A percentile compares a stretch with the other conserved stretches of the same genome.
phyloP scores from a whole-genome alignment of 2,797 vertebrate species.

The Sibirionetta formosa region DNA sequence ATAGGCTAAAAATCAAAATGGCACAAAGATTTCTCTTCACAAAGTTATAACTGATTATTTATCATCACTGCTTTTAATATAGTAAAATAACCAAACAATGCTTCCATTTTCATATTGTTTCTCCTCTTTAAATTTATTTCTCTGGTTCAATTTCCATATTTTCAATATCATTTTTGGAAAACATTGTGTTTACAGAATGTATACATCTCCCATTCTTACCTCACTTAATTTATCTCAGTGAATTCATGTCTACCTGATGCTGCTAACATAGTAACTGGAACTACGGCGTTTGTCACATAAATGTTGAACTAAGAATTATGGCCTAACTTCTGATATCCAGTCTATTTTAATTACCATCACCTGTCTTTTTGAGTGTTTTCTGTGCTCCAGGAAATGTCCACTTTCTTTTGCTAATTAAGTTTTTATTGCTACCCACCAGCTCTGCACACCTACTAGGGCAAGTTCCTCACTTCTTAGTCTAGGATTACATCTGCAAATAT shows the following conservation, averaged over 20 bases:
- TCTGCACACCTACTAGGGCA: neutral
- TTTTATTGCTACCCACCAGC: neutral
- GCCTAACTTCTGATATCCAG: neutral
- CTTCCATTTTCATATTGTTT: neutral
- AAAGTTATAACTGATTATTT: neutral
- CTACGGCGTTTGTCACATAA: neutral
- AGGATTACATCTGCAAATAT: neutral
- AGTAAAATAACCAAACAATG: neutral
- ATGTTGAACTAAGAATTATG: neutral
- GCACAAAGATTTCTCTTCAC: neutral
- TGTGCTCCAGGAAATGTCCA: neutral
- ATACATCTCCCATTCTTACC: neutral
- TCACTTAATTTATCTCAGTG: neutral
- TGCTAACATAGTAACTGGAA: neutral
- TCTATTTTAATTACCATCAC: neutral
- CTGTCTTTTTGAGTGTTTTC: neutral
- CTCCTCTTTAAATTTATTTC: neutral
- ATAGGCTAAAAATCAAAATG: neutral
- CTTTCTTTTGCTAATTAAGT: conserved; percentile 29
- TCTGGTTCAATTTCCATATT: neutral
- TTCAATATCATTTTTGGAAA: neutral
- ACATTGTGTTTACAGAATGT: neutral
- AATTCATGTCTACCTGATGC: neutral
- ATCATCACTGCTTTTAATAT: neutral
- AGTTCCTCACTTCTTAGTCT: neutral